These are phyloP conservation scores for Piaya cayana DNA, from an alignment of 2,113 vertebrate species.

Conservation along the genomic window DNA sequence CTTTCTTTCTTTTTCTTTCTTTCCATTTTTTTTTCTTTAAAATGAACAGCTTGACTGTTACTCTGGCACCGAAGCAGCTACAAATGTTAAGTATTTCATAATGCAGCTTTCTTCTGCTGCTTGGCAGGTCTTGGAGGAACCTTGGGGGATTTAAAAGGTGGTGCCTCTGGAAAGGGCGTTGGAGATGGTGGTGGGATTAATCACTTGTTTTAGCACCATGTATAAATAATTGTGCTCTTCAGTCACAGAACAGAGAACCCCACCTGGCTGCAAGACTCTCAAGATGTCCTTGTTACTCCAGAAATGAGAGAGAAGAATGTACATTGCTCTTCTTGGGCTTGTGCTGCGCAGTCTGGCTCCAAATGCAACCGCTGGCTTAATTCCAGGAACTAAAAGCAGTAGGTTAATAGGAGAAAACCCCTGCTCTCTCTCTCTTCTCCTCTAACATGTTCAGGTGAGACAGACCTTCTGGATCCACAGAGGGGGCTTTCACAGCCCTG, in stretches of 20 bases:
- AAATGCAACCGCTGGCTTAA: neutral
- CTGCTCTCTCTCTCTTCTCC: neutral
- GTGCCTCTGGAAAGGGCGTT: neutral
- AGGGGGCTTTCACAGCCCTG: neutral
- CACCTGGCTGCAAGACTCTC: neutral
- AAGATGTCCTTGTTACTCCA: neutral
- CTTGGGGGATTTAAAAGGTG: neutral
- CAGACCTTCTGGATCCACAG: neutral
- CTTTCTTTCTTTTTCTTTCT: rapidly evolving
- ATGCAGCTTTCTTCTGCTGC: neutral
- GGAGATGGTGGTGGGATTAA: neutral
- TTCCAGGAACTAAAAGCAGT: neutral
- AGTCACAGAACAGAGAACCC: neutral
- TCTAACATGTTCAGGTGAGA: neutral
- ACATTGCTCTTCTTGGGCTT: neutral
- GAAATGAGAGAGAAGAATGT: neutral
- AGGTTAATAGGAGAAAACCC: neutral
- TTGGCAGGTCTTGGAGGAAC: neutral
- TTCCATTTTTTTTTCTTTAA: neutral
- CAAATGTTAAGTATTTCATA: neutral
- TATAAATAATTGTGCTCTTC: neutral
- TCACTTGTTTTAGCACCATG: neutral
- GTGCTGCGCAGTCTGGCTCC: neutral
- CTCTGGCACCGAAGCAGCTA: neutral
- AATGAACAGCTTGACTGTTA: neutral